phyloP scores from a whole-genome alignment of 2,797 vertebrate species.

The Smutsia gigantea region DNA sequence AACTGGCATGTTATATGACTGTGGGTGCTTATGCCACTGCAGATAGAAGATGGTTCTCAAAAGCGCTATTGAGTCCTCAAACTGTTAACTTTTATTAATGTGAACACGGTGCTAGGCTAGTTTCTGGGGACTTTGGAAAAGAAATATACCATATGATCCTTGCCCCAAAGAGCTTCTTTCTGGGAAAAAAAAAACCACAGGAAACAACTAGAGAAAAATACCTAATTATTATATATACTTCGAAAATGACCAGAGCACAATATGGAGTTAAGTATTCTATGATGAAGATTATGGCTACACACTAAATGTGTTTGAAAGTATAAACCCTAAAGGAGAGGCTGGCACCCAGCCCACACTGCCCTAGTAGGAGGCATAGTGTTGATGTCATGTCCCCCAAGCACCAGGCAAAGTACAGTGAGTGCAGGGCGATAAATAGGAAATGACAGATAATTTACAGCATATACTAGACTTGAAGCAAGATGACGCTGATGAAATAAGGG shows the following conservation, averaged over 20 bases:
- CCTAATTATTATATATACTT: neutral
- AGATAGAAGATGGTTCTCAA: neutral
- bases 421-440: conserved; percentile 38
- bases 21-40: neutral
- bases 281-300: neutral
- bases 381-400: neutral
- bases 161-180: neutral
- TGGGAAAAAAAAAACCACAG: neutral
- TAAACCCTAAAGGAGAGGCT: neutral
- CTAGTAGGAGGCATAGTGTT: neutral
- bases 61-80: neutral
- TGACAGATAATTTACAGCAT: conserved; percentile 18
- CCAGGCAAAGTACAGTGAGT: neutral
- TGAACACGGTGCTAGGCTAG: neutral
- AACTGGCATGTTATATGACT: neutral
- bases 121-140: neutral
- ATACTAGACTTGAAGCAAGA: neutral
- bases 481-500: neutral
- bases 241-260: neutral
- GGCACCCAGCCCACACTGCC: neutral
- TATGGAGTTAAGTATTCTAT: neutral
- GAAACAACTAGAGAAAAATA: neutral
- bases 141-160: neutral
- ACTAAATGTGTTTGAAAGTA: neutral
- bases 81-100: neutral